A percentile compares a stretch with the other conserved stretches of the same genome.
Conservation (phyloP, 2,113 vertebrate species). For the Gallinago undulata region DNA sequence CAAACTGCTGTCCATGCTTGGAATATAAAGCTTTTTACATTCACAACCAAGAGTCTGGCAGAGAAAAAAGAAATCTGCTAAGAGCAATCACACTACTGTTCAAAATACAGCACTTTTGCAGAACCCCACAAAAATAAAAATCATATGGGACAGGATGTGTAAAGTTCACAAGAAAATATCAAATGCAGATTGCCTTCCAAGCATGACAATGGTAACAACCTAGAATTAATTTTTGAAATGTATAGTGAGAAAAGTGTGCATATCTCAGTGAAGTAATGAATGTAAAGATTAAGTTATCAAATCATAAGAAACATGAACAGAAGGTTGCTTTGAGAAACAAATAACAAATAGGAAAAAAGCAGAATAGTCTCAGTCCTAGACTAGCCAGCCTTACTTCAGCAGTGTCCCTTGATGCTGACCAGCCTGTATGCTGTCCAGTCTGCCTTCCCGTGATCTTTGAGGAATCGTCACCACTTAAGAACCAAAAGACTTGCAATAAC, state of each 20-base stretch:
- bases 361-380: background rate
- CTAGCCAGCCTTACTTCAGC: background rate
- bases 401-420: background rate
- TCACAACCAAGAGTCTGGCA: background rate
- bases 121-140: background rate
- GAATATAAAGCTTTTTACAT: background rate
- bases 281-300: background rate
- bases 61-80: background rate
- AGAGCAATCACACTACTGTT: background rate
- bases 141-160: background rate
- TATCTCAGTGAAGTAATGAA: background rate
- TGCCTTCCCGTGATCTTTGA: fast-evolving
- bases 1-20: background rate
- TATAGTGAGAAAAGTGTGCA: background rate
- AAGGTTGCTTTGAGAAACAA: background rate
- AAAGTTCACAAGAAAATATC: background rate
- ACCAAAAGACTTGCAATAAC: background rate
- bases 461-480: background rate
- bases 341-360: background rate
- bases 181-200: background rate
- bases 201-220: background rate
- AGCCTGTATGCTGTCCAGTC: background rate
- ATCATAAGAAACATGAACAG: background rate
- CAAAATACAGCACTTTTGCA: background rate
- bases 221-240: background rate